Evolutionary conservation across 2,113 vertebrate species (phyloP), one percentile per base, ranked within the genome.

Genomic region (Gallinago undulata): DNA sequence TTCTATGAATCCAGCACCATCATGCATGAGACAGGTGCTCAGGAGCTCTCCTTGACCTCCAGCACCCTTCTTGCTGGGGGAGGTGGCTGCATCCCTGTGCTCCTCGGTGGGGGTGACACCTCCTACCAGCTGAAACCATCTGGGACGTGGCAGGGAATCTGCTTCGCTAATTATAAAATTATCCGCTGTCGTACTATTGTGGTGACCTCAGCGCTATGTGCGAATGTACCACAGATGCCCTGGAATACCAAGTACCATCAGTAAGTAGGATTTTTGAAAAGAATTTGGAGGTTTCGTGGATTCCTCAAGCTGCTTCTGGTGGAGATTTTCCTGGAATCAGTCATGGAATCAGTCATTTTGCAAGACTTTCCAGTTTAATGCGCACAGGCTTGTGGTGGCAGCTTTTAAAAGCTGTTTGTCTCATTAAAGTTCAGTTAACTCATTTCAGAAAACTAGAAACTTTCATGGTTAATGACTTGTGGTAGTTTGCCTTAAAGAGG

Each of bases 401-500:
- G 86, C 45, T 88, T 94, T 91, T 80, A 86, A 64, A 89, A 81
- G 83, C 89, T 94, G 57, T 50, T 94, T 91, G 64, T 94, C 92
- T 94, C 89, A 64, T 94, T 94, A 83, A 67, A 81, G 84, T 66
- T 93, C 87, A 84, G 78, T 94, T 94, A 96, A 91, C 89, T 90
- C 53, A 39, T 90, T 75, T 87, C 84, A 93, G 89, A 90, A 93
- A 93, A 96, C 94, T 64, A 94, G 84, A 53, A 91, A 90, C 83
- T 96, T 95, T 47, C 48, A 45, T 87, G 96, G 92, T 95, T 92
- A 96, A 96, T 75, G 87, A 64, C 63, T 95, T 80, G 22, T 43
- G 75, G 48, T 81, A 35, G 86, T 72, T 89, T 80, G 64, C n/a
- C 68, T 76, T 89, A 81, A 89, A 84, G 56, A 76, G 82, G 35